phyloP scores from a whole-genome alignment of 2,888 invertebrate species.

The Tortrix viridana region DNA sequence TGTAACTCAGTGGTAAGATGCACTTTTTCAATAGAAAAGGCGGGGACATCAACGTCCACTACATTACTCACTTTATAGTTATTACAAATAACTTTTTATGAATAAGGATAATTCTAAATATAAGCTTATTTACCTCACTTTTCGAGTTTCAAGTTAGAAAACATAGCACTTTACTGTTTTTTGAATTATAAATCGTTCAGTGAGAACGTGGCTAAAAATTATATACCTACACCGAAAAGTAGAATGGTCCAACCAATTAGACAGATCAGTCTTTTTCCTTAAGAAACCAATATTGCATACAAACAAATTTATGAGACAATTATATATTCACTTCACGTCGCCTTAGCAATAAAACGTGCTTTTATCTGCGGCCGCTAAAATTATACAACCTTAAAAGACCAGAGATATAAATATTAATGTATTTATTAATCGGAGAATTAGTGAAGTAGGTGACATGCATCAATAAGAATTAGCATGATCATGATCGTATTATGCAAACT shows the following conservation, averaged over 20 bases:
- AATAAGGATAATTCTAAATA: too few relatives aligned
- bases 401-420: conserved; percentile 12
- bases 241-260: conserved; percentile 1
- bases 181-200: too few relatives aligned
- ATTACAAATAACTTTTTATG: too few relatives aligned
- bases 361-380: conserved; percentile 29
- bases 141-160: too few relatives aligned
- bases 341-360: conserved; percentile 29
- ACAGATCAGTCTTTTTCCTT: conserved; percentile 25
- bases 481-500: background rate
- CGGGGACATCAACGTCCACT: too few relatives aligned
- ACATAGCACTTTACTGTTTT: too few relatives aligned
- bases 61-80: too few relatives aligned
- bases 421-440: conserved; percentile 9
- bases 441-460: conserved; percentile 6
- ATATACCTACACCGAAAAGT: too few relatives aligned
- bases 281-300: conserved; percentile 22
- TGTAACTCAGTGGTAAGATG: too few relatives aligned
- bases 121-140: too few relatives aligned
- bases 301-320: conserved; percentile 22
- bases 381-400: conserved; percentile 19
- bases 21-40: too few relatives aligned
- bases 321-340: conserved; percentile 19
- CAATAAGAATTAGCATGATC: conserved; percentile 2
- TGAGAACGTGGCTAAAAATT: too few relatives aligned